These are phyloP conservation scores for Cotesia chilonis DNA, from an alignment of 1,140 invertebrate species.

Conservation along the genomic window DNA sequence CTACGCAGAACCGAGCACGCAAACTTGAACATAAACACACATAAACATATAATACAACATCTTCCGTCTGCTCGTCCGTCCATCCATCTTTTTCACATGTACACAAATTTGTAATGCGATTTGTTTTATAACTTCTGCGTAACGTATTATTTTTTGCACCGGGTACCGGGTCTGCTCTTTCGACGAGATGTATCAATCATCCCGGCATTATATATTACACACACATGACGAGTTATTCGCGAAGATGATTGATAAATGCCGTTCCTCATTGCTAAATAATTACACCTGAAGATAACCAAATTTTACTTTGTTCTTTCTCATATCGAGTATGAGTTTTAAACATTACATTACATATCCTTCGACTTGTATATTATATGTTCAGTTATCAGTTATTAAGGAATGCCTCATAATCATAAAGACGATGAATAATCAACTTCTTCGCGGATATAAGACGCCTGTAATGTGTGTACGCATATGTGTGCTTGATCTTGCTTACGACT, in stretches of 20 bases:
- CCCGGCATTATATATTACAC: neutral
- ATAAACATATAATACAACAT: neutral
- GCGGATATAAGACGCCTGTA: too few species aligned
- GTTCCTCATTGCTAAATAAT: slow-evolving; percentile 10
- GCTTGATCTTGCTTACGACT: slow-evolving; percentile 29
- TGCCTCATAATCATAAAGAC: slow-evolving; percentile 26
- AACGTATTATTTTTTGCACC: slow-evolving; percentile 3
- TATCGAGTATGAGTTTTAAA: too few species aligned
- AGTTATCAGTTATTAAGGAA: neutral
- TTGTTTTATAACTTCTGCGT: slow-evolving; percentile 15
- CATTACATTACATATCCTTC: too few species aligned
- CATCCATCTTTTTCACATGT: slow-evolving; percentile 1
- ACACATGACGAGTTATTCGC: neutral
- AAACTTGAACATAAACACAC: slow-evolving; percentile 29
- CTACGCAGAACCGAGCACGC: slow-evolving; percentile 38
- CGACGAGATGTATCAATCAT: slow-evolving; percentile 18
- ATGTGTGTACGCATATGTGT: too few species aligned
- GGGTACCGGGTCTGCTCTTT: neutral
- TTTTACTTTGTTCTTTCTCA: slow-evolving; percentile 6
- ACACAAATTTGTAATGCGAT: slow-evolving; percentile 14
- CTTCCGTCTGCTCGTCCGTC: slow-evolving; percentile 9
- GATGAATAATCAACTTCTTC: slow-evolving; percentile 27
- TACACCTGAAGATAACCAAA: slow-evolving; percentile 15
- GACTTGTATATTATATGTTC: too few species aligned
- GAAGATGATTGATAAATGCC: slow-evolving; percentile 20